These are phyloP conservation scores for Bovichtus variegatus DNA, from an alignment of 2,797 vertebrate species.

Conservation along the genomic window DNA sequence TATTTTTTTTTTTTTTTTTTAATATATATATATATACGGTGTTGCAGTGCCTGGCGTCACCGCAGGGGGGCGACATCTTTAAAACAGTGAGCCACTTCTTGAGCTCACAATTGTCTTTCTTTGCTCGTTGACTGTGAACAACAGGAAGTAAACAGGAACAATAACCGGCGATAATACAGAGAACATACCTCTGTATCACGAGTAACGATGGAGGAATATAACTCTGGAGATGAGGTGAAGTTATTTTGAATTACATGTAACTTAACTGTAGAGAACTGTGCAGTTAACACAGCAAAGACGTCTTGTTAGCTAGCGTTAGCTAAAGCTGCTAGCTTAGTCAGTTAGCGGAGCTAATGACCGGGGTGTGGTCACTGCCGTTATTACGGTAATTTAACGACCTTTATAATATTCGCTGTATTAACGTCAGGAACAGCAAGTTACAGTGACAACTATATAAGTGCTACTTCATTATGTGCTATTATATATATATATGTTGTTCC, in stretches of 20 bases:
- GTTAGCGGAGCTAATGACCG: conserved; percentile 15
- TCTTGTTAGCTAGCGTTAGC: neutral
- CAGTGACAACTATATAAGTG: neutral
- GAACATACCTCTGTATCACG: neutral
- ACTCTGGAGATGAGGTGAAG: conserved; percentile 84
- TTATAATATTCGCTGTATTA: neutral
- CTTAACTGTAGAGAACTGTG: rapidly evolving
- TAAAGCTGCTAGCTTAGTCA: neutral
- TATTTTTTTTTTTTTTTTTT: no score
- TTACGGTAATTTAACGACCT: neutral
- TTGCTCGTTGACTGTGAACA: conserved; percentile 17
- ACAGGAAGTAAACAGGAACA: conserved; percentile 40
- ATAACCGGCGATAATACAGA: conserved; percentile 14
- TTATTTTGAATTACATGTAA: neutral
- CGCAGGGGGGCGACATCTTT: conserved; percentile 13
- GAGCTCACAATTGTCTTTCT: neutral
- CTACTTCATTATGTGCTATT: neutral
- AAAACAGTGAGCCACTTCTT: rapidly evolving
- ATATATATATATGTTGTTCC: neutral
- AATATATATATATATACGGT: no score
- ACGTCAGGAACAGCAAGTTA: no score
- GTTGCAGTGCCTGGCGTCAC: neutral
- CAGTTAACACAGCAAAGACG: neutral
- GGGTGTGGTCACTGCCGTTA: conserved; percentile 55
- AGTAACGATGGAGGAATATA: conserved; percentile 84